Base-by-base conservation (phyloP, 2,888 invertebrate species). In the Diarsia rubi region DNA sequence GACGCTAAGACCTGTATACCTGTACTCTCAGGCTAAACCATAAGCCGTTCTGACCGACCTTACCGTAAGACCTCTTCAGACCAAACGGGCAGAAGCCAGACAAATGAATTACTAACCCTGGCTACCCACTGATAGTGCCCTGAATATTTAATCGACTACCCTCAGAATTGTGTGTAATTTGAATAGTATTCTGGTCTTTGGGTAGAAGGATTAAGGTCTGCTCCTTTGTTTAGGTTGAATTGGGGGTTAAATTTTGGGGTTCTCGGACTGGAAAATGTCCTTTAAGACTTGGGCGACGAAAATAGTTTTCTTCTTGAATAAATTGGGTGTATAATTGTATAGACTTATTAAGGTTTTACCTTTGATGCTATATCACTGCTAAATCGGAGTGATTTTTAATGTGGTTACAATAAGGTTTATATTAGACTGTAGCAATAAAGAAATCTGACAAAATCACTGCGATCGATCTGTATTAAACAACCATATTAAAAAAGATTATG, bases 81-180 rank as follows among this genome's bases (percentile, higher is more conserved):
- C 21, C 71, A 67, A 69, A 59, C 65, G 31, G 14, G 42, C 49
- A 59, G 24, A 70, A 66, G 78, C 75, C 57, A 78, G 74, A 85
- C 75, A 87, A 80, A 87, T 78, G 73, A 78, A 78, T 66, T 75
- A 73, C 59, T 66, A 60, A 63, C 69, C 64, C 81, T 60, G 74
- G 44, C 66, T 11, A 57, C n/a, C 63, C 16, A 73, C 73, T 82
- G 86, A 87, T 83, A 81, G 69, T 37, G 65, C 63, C 60, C 66
- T 83, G 86, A 83, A 87, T 86, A 87, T 85, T 74, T 83, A 81
- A 83, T 77, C 47, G 24, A 73, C 70, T 78, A 49, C 60, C 60
- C 60, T 47, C 59, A 54, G 74, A 73, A 82, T 73, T 73, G 63
- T 73, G 42, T 62, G 71, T 68, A 79, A 72, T 85, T 85, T 79